phyloP scores from a whole-genome alignment of 2,797 vertebrate genomes.

The Lepilemur ruficaudatus region DNA sequence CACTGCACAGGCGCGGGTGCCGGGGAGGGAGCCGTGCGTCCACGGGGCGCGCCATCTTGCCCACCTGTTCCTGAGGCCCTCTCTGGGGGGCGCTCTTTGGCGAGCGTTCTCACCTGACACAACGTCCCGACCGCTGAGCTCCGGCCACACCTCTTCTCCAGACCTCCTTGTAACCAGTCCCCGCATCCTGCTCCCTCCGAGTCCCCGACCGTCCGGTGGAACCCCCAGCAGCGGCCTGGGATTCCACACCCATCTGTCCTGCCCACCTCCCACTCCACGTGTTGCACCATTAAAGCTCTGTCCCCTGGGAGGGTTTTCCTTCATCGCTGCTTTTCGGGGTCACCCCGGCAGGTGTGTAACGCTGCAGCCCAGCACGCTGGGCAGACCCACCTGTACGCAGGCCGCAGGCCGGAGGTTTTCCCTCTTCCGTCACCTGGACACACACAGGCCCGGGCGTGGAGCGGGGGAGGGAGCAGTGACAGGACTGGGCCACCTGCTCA shows the following conservation, averaged over 20 bases:
- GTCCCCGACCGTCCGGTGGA: neutral
- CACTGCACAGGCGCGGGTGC: neutral
- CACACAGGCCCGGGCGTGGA: neutral
- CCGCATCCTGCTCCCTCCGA: neutral
- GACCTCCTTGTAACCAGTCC: neutral
- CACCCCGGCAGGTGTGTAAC: too few relatives aligned
- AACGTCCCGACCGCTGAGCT: neutral
- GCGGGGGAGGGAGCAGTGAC: neutral
- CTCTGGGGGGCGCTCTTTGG: neutral
- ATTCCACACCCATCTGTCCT: neutral
- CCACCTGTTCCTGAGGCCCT: neutral
- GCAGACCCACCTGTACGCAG: neutral
- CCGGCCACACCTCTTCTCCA: neutral
- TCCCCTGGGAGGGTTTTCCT: neutral
- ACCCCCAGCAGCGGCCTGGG: neutral
- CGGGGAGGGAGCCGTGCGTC: neutral
- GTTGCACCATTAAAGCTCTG: neutral
- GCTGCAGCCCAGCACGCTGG: neutral
- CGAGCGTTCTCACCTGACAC: too few relatives aligned
- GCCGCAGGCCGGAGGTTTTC: neutral
- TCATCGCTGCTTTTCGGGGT: too few relatives aligned
- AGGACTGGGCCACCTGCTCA: neutral
- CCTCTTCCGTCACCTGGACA: neutral
- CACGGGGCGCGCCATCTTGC: neutral
- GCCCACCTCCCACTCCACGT: neutral